Percentiles rank a stretch among this genome's conserved stretches.
phyloP scores from a whole-genome alignment of 2,797 vertebrate species.

The Takifugu ocellatus region DNA sequence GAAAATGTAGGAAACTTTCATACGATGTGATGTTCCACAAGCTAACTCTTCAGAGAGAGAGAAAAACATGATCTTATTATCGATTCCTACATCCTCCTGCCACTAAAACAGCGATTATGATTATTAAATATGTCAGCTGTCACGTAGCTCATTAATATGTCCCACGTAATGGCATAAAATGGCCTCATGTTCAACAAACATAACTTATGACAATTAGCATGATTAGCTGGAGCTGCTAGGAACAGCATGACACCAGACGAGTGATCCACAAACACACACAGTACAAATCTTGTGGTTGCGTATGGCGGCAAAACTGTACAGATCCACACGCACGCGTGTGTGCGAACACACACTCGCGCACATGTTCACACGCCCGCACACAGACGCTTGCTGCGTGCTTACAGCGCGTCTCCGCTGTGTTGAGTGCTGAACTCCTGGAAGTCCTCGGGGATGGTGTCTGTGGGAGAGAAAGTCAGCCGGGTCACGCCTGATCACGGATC shows the following conservation, averaged over 20 bases:
- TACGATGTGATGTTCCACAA: no score
- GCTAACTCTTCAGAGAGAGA: background rate
- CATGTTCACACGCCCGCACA: background rate
- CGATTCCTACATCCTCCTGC: no score
- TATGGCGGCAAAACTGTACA: constrained; percentile 40
- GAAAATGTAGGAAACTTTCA: no score
- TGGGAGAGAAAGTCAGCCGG: constrained; percentile 9
- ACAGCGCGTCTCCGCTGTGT: constrained; percentile 82
- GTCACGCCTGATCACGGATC: background rate
- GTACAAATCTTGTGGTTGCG: constrained; percentile 39
- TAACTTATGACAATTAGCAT: constrained; percentile 22
- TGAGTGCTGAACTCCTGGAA: constrained; percentile 96
- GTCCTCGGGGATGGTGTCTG: constrained; percentile 97
- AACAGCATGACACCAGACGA: constrained; percentile 3
- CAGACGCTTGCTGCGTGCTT: constrained; percentile 22
- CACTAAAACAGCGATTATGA: no score
- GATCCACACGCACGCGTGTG: constrained; percentile 1
- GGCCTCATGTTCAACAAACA: background rate
- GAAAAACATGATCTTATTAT: constrained; percentile 4
- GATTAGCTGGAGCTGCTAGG: constrained; percentile 14
- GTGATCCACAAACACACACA: constrained; percentile 41
- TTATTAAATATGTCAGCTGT: constrained; percentile 3
- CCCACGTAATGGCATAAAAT: no score
- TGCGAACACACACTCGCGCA: constrained; percentile 10
- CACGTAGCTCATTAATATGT: background rate